These are phyloP conservation scores for Andrena flavipes DNA, from an alignment of 2,888 invertebrate genomes.

Conservation along the genomic window DNA sequence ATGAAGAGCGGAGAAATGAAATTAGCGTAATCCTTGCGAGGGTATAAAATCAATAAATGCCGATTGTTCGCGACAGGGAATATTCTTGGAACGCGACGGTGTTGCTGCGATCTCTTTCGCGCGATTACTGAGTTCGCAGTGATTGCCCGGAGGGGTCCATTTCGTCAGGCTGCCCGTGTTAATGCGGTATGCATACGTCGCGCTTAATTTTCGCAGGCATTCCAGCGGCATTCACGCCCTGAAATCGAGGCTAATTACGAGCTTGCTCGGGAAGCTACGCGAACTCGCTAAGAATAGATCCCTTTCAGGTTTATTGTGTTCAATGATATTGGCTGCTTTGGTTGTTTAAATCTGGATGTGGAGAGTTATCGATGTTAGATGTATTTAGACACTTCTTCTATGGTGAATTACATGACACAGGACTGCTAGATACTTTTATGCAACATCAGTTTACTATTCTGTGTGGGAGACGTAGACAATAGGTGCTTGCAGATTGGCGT, in stretches of 20 bases:
- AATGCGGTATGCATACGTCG: slow-evolving; percentile 4
- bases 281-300: not conserved
- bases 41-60: not conserved
- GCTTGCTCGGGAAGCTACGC: not conserved
- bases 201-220: slow-evolving; percentile 43
- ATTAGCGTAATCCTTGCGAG: slow-evolving; percentile 20
- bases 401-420: no score
- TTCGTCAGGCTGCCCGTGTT: slow-evolving; percentile 4
- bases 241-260: slow-evolving; percentile 20
- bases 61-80: slow-evolving; percentile 14
- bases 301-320: not conserved
- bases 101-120: slow-evolving; percentile 12
- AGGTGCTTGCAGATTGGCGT: no score
- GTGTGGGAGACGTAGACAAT: no score
- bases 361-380: no score
- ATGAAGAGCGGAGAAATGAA: not conserved
- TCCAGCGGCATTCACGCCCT: slow-evolving; percentile 18
- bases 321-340: not conserved
- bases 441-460: no score
- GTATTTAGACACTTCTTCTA: no score
- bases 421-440: no score
- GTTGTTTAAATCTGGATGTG: not conserved
- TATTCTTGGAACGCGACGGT: slow-evolving; percentile 19
- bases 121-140: slow-evolving; percentile 1
- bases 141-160: slow-evolving; percentile 13